Percentiles rank a stretch among this genome's conserved stretches.
phyloP scores from a whole-genome alignment of 2,113 vertebrate species.

The Hemicordylus capensis region DNA sequence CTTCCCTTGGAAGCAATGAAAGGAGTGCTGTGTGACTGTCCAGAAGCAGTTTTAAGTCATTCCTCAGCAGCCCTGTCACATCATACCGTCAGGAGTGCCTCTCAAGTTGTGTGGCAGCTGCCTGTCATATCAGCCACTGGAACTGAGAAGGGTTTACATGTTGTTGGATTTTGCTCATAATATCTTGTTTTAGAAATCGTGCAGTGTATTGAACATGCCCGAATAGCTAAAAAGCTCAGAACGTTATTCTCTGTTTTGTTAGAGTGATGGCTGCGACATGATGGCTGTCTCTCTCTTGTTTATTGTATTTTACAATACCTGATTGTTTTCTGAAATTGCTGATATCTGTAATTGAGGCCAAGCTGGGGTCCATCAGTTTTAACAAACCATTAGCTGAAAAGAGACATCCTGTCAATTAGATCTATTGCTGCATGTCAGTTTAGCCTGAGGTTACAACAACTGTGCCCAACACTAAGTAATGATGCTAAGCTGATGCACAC shows the following conservation, averaged over 20 bases:
- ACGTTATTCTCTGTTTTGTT: rapidly evolving
- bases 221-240: constrained; percentile 6
- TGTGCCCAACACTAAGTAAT: constrained; percentile 5
- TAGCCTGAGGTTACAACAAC: constrained; percentile 27
- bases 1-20: too few species aligned
- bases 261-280: not conserved
- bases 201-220: rapidly evolving
- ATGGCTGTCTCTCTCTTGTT: rapidly evolving
- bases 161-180: not conserved
- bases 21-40: too few species aligned
- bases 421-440: constrained; percentile 8
- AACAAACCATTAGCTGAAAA: constrained; percentile 46
- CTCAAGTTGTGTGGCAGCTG: too few species aligned
- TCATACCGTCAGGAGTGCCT: too few species aligned
- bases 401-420: constrained; percentile 53
- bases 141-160: not conserved
- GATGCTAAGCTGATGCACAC: not conserved
- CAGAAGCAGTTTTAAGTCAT: too few species aligned
- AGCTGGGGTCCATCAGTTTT: constrained; percentile 50
- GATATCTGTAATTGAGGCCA: constrained; percentile 54
- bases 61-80: too few species aligned
- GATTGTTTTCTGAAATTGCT: constrained; percentile 33
- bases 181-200: not conserved
- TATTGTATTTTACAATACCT: not conserved
- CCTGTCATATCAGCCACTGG: too few species aligned